phyloP scores from a whole-genome alignment of 2,888 invertebrate species.

The Hesperia comma region DNA sequence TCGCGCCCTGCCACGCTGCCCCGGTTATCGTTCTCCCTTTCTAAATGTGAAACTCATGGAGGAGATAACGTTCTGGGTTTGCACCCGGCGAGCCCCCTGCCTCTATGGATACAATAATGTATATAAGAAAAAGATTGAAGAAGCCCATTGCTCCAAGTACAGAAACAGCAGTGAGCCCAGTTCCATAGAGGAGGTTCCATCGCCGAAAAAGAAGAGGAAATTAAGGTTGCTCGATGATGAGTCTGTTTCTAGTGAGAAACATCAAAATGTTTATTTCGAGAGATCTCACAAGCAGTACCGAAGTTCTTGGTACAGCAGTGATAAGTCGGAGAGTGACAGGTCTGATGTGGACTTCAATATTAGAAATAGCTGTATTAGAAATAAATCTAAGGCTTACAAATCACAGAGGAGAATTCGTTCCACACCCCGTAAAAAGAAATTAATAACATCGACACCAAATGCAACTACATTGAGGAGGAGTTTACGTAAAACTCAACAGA shows the following conservation, averaged over 20 bases:
- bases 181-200: constrained; percentile 48
- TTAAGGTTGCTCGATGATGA: constrained; percentile 64
- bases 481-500: constrained; percentile 61
- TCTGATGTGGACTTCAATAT: constrained; percentile 73
- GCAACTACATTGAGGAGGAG: constrained; percentile 63
- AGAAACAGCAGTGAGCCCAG: constrained; percentile 56
- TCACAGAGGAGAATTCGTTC: constrained; percentile 53
- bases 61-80: constrained; percentile 77
- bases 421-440: constrained; percentile 61
- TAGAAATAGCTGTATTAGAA: constrained; percentile 59
- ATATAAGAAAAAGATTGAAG: constrained; percentile 58
- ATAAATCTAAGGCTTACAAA: constrained; percentile 60
- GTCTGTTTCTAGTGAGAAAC: constrained; percentile 59
- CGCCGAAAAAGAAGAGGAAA: constrained; percentile 68
- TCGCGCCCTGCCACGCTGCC: constrained; percentile 41
- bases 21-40: constrained; percentile 55
- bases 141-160: constrained; percentile 59
- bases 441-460: constrained; percentile 71
- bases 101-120: constrained; percentile 70
- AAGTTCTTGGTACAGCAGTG: constrained; percentile 50
- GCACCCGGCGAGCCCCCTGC: constrained; percentile 76
- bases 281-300: constrained; percentile 55
- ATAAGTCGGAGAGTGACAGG: constrained; percentile 59
- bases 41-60: constrained; percentile 70
- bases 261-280: constrained; percentile 68